These are phyloP conservation scores for Thalassarche chlororhynchos DNA, from an alignment of 2,113 vertebrate genomes.

Conservation along the genomic window DNA sequence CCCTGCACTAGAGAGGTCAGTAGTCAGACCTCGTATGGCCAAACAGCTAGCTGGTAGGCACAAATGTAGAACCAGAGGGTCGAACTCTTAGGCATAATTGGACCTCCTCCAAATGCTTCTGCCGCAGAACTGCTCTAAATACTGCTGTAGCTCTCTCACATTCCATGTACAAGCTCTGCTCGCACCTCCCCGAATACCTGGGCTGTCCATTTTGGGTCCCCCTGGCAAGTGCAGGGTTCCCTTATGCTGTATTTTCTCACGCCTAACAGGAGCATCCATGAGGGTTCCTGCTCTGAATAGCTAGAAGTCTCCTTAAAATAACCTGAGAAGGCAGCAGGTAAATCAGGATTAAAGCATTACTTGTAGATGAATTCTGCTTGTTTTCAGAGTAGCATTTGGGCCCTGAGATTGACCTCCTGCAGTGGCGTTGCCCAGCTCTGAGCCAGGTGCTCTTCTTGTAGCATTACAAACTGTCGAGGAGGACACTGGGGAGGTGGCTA, in stretches of 20 bases:
- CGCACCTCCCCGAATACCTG: background rate
- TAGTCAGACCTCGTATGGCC: background rate
- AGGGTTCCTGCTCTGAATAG: background rate
- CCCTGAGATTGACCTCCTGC: background rate
- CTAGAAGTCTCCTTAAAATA: background rate
- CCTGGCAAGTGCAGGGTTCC: background rate
- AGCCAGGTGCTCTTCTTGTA: background rate
- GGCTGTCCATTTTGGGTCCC: background rate
- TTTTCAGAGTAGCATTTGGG: background rate
- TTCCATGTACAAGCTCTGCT: background rate
- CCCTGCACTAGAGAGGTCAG: background rate
- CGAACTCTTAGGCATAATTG: background rate
- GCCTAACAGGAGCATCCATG: background rate
- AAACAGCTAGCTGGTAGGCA: background rate
- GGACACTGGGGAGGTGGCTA: background rate
- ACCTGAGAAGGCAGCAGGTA: background rate
- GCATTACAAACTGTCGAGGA: rapidly evolving
- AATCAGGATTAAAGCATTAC: background rate
- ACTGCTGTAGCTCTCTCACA: background rate
- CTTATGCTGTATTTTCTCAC: background rate
- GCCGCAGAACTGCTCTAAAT: background rate
- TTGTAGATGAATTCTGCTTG: background rate
- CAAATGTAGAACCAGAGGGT: background rate
- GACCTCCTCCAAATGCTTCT: background rate
- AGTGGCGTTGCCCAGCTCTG: background rate